Percentiles rank a stretch among this genome's conserved stretches.
Conservation (phyloP, 1,140 invertebrate species). For the Apis cerana region DNA sequence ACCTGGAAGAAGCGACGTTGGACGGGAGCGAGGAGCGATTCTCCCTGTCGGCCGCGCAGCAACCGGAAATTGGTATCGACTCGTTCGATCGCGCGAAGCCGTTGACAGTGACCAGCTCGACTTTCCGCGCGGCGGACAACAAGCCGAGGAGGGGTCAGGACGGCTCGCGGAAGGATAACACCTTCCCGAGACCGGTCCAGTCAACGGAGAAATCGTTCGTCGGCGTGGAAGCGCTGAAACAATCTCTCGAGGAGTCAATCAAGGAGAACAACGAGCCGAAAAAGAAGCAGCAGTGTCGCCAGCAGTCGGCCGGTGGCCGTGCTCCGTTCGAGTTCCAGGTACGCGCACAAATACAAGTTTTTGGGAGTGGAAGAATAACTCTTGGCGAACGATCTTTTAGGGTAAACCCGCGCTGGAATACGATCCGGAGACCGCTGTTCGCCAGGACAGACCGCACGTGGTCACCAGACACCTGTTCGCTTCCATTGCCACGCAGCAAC, state of each 20-base stretch:
- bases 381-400: conserved; percentile 39
- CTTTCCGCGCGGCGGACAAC: conserved; percentile 48
- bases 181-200: conserved; percentile 47
- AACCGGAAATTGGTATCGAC: background rate
- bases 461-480: conserved; percentile 78
- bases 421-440: conserved; percentile 43
- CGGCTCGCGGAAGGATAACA: conserved; percentile 51
- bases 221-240: conserved; percentile 39
- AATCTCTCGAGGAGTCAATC: conserved; percentile 46
- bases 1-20: background rate
- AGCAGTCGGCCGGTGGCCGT: background rate
- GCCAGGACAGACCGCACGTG: conserved; percentile 60
- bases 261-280: conserved; percentile 59
- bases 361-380: too few relatives aligned
- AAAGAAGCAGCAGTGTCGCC: background rate
- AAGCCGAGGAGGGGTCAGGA: conserved; percentile 11
- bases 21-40: background rate
- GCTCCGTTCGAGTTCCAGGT: conserved; percentile 64
- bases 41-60: too few relatives aligned
- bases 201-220: conserved; percentile 43
- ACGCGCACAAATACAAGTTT: background rate
- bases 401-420: conserved; percentile 67
- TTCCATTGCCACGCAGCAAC: conserved; percentile 64
- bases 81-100: conserved; percentile 40
- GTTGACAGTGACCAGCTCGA: conserved; percentile 67